Conservation (phyloP, 2,888 invertebrate species). For the Amphipyra tragopoginis region DNA sequence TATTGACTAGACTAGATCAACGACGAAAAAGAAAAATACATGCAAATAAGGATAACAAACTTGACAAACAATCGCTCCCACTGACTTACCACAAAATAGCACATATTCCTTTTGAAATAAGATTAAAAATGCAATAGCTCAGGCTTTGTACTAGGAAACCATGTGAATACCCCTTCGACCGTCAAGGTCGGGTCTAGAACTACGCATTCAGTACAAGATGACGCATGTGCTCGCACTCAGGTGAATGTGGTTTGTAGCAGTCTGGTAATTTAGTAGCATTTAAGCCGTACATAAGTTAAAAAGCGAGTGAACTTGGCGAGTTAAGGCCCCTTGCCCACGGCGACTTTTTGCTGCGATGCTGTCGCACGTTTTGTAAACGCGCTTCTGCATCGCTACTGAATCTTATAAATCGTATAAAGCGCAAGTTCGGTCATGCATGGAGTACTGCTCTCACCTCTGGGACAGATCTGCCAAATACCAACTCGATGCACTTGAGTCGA, state of each 20-base stretch:
- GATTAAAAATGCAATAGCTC: conserved; percentile 1
- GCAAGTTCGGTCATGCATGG: too few relatives aligned
- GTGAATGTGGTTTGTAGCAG: conserved; percentile 10
- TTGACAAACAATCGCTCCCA: conserved; percentile 2
- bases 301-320: too few relatives aligned
- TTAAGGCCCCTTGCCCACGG: too few relatives aligned
- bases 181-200: conserved; percentile 43
- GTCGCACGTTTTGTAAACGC: too few relatives aligned
- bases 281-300: too few relatives aligned
- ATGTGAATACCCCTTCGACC: conserved; percentile 48
- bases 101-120: not conserved
- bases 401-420: too few relatives aligned
- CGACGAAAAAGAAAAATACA: not conserved
- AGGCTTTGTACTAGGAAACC: conserved; percentile 19
- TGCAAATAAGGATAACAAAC: not conserved
- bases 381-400: too few relatives aligned
- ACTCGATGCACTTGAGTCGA: too few relatives aligned
- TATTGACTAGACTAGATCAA: not conserved
- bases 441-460: too few relatives aligned
- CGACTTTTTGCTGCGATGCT: too few relatives aligned
- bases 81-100: not conserved
- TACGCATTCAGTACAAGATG: conserved; percentile 12
- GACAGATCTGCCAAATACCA: too few relatives aligned
- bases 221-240: conserved; percentile 15
- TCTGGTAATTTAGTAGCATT: too few relatives aligned